phyloP scores from a whole-genome alignment of 2,888 invertebrate genomes.

The Clepsis dumicolana region DNA sequence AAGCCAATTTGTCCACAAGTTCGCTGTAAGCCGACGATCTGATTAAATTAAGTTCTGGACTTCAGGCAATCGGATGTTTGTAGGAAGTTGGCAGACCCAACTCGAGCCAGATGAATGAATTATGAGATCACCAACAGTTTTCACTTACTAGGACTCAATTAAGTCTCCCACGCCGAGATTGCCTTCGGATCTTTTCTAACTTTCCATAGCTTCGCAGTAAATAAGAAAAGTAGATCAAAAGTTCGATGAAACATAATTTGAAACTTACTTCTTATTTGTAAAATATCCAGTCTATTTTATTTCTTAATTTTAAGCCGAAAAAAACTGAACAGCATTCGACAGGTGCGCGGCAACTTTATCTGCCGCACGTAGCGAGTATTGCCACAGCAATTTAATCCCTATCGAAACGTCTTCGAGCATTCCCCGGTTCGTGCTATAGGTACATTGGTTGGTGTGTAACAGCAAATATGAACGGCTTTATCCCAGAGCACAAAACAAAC shows the following conservation, averaged over 20 bases:
- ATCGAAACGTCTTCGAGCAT: neutral
- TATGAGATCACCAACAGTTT: slow-evolving; percentile 16
- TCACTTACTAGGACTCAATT: slow-evolving; percentile 2
- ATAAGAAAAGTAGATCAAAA: neutral
- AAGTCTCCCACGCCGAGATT: neutral
- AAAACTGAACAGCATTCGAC: neutral
- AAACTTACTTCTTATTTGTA: neutral
- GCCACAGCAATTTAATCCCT: neutral
- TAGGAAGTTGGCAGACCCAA: slow-evolving; percentile 4
- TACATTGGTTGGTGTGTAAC: neutral
- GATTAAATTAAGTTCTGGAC: slow-evolving; percentile 19
- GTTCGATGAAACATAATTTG: neutral
- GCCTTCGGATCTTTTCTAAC: neutral
- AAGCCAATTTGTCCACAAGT: slow-evolving; percentile 6
- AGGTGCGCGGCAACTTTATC: neutral
- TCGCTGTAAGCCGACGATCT: slow-evolving; percentile 1
- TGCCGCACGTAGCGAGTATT: neutral
- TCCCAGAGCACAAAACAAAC: slow-evolving; percentile 27
- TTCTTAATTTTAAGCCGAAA: neutral
- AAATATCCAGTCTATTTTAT: neutral
- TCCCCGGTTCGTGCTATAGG: neutral
- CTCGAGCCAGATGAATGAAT: slow-evolving; percentile 5
- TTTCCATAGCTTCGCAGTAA: neutral
- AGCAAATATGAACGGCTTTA: slow-evolving; percentile 31
- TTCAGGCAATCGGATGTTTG: slow-evolving; percentile 1